Evolutionary conservation across 2,797 vertebrate genomes (phyloP).

Genomic region (Diglossa cyanea): DNA sequence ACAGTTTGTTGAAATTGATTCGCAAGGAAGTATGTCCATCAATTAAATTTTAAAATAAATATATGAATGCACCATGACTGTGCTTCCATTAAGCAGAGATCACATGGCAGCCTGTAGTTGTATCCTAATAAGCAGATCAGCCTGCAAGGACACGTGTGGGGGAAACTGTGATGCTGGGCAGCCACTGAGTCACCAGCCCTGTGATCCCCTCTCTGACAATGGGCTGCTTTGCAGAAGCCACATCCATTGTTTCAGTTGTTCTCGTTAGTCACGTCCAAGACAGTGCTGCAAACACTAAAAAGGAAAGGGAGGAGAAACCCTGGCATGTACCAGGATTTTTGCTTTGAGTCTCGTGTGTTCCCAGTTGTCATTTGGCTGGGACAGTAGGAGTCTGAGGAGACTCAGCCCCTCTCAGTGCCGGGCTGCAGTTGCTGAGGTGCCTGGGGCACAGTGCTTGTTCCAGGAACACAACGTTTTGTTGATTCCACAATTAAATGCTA

Average conservation of each 20-base stretch:
- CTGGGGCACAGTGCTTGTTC: background rate
- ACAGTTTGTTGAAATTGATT: background rate
- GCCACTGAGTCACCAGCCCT: background rate
- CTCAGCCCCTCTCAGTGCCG: fast-evolving
- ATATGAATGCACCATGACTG: background rate
- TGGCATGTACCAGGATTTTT: background rate
- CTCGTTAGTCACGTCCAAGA: background rate
- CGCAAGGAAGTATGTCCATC: background rate
- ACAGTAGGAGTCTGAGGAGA: background rate
- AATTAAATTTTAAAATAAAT: background rate
- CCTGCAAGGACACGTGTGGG: background rate
- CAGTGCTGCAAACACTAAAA: background rate
- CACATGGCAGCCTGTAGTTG: background rate
- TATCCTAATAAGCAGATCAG: background rate
- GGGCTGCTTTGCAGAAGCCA: background rate
- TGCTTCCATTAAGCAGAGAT: background rate
- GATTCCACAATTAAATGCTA: background rate
- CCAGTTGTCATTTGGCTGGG: fast-evolving
- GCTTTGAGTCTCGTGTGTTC: fast-evolving
- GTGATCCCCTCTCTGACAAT: background rate
- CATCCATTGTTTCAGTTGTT: background rate
- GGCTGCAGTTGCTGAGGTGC: background rate
- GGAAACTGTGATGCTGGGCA: background rate
- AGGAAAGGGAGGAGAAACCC: background rate
- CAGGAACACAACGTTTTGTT: background rate